A percentile compares a stretch with the other conserved stretches of the same genome.
These are phyloP conservation scores for Sycon ciliatum DNA, from an alignment of 37 sponge, comb jelly and placozoan genomes.

Conservation along the genomic window DNA sequence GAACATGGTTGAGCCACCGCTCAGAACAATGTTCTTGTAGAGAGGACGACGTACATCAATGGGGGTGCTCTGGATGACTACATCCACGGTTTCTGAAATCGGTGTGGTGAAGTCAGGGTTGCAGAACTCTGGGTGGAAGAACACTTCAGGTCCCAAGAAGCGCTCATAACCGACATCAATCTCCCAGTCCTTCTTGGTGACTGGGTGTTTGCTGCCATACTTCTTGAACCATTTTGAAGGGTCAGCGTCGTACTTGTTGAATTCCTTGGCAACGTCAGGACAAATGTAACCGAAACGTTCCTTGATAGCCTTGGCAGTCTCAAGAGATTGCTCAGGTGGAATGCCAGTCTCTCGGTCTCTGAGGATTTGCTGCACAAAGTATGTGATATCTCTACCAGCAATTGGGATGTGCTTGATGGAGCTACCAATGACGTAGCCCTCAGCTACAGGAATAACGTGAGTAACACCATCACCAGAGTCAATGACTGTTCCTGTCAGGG, in stretches of 20 bases:
- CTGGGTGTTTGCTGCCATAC: conserved; percentile 60
- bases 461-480: conserved; percentile 99
- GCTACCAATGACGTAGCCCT: conserved; percentile 99
- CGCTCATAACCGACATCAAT: conserved; percentile 99
- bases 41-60: conserved; percentile 92
- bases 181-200: conserved; percentile 77
- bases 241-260: conserved; percentile 87
- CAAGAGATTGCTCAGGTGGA: conserved; percentile 94
- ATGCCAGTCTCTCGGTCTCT: conserved; percentile 94
- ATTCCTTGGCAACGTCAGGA: conserved; percentile 98
- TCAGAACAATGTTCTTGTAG: conserved; percentile 98
- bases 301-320: conserved; percentile 92
- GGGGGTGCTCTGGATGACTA: conserved; percentile 89
- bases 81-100: conserved; percentile 95
- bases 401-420: conserved; percentile 99
- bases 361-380: conserved; percentile 96
- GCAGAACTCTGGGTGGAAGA: conserved; percentile 99
- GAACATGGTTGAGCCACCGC: conserved; percentile 99
- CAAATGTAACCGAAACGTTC: conserved; percentile 95
- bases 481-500: conserved; percentile 94
- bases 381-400: conserved; percentile 98
- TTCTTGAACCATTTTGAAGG: conserved; percentile 92
- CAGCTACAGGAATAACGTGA: conserved; percentile 98
- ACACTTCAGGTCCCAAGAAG: conserved; percentile 98
- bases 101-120: conserved; percentile 95